Evolutionary conservation across 2,113 vertebrate species (phyloP), one percentile per base, ranked within the genome.

Genomic region (Dipodomys stephensi): DNA sequence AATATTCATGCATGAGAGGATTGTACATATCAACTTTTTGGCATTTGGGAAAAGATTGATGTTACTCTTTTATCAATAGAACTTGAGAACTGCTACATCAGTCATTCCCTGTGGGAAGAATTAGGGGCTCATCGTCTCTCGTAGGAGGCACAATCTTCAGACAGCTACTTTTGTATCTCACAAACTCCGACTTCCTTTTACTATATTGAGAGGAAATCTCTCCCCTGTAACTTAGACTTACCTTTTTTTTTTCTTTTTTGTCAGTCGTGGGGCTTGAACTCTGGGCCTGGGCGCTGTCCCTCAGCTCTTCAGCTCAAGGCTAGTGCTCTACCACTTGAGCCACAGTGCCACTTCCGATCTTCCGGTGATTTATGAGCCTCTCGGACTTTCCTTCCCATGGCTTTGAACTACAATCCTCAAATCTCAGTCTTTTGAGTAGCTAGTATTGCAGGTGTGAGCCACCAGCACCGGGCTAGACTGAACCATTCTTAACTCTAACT

Each of bases 131-230:
- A 1, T 18, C 25, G 22, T 84, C n/a, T 84, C 32, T 65, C 39
- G 2, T 2, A 83, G n/a, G 68, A 72, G 22, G 3, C 27, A 30
- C 15, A 15, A 39, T 9, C 46, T 78, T 74, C 1, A n/a, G 64
- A 81, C 87, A 88, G 39, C n/a, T 44, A 12, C 53, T 69, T 57
- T 13, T 18, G 6, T 76, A 35, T 60, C 57, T 74, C 81, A 69
- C 0, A 11, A 16, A 19, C 49, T 83, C 49, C 44, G 18, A 30
- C n/a, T 73, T 68, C 32, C 23, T 83, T 20, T 64, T 35, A 18
- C 68, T 35, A 27, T 69, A 78, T 23, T 88, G 46, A 94, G 35
- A 44, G 91, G 76, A 86, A 86, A 71, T 89, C 60, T 95, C 32
- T 60, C 49, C 49, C 72, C n/a, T 39, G 11, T 85, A 62, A 67